Evolutionary conservation across 92 coral and sea anemone species (phyloP).

Genomic region (Siderastrea siderea): DNA sequence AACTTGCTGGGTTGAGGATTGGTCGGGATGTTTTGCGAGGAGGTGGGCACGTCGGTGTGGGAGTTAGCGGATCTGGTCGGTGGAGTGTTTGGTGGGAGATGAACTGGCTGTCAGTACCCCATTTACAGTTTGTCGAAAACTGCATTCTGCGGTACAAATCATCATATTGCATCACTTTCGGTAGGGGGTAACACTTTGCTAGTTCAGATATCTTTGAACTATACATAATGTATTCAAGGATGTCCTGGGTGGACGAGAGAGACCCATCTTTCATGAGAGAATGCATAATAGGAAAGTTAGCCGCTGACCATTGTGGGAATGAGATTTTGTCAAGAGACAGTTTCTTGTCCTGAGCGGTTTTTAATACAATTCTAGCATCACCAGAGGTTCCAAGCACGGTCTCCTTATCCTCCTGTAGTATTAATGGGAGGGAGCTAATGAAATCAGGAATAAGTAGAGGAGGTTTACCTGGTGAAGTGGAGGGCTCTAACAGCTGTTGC

Average conservation of each 20-base stretch:
- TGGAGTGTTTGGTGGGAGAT: conserved; percentile 11
- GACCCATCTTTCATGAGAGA: neutral
- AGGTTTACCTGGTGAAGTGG: neutral
- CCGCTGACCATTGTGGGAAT: conserved; percentile 27
- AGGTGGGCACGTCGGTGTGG: neutral
- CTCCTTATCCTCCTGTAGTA: conserved; percentile 21
- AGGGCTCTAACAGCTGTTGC: neutral
- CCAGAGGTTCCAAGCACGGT: conserved; percentile 25
- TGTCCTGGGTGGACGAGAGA: conserved; percentile 5
- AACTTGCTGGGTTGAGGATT: conserved; percentile 18
- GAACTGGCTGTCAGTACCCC: conserved; percentile 30
- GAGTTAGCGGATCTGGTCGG: neutral
- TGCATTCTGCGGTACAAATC: conserved; percentile 12
- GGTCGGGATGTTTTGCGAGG: conserved; percentile 14
- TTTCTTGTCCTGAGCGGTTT: conserved; percentile 26
- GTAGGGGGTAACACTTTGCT: conserved; percentile 10
- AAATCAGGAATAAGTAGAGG: conserved; percentile 12
- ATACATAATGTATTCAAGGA: neutral
- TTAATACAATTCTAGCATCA: conserved; percentile 11
- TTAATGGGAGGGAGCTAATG: conserved; percentile 6
- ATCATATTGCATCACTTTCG: conserved; percentile 2
- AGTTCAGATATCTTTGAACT: conserved; percentile 20
- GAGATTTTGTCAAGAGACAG: conserved; percentile 31
- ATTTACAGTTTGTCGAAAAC: conserved; percentile 9
- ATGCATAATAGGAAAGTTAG: conserved; percentile 22